These are phyloP conservation scores for Drosophila auraria DNA, from an alignment of 1,140 invertebrate species.

Conservation along the genomic window DNA sequence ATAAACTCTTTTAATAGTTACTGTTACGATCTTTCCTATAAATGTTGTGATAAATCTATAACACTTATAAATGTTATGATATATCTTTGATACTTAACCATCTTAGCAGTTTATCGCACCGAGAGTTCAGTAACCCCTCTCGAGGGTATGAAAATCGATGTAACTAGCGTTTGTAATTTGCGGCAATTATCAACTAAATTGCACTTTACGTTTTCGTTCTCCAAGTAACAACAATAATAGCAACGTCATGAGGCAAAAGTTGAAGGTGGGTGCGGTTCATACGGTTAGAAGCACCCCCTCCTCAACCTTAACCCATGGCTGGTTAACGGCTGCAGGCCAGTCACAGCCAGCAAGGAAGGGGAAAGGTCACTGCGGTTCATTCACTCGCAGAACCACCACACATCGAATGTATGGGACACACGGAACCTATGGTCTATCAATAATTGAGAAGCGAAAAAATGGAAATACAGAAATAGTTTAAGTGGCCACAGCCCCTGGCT, in stretches of 20 bases:
- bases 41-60: too few relatives aligned
- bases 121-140: constrained; percentile 37
- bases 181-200: constrained; percentile 70
- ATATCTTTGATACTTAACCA: neutral
- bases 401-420: constrained; percentile 26
- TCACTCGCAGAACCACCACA: constrained; percentile 42
- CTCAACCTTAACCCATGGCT: neutral
- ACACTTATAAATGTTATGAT: neutral
- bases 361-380: constrained; percentile 71
- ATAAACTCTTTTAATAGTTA: too few relatives aligned
- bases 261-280: constrained; percentile 42
- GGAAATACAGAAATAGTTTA: constrained; percentile 29
- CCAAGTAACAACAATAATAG: constrained; percentile 28
- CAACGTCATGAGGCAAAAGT: constrained; percentile 31
- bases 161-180: constrained; percentile 66
- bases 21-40: too few relatives aligned
- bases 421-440: constrained; percentile 41
- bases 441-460: constrained; percentile 37
- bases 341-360: neutral
- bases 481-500: constrained; percentile 13
- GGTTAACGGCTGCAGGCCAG: constrained; percentile 12
- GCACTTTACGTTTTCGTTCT: constrained; percentile 45
- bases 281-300: neutral
- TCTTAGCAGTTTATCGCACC: neutral
- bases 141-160: constrained; percentile 61